Evolutionary conservation across 2,888 invertebrate genomes (phyloP).

Genomic region (Trissolcus japonicus): DNA sequence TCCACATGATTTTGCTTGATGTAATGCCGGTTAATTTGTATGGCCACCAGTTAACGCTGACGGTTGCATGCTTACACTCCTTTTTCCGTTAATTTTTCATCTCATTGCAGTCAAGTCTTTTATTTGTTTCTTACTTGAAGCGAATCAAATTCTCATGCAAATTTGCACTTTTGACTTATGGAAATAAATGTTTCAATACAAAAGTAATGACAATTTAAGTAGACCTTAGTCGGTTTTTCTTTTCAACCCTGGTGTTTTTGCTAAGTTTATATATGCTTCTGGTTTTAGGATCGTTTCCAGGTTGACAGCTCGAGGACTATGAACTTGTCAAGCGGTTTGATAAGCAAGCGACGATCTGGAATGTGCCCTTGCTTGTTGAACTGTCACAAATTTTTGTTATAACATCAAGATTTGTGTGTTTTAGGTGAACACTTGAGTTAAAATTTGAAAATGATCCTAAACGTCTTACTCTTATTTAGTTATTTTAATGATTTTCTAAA

Average conservation of each 20-base stretch:
- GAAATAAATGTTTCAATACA: constrained; percentile 40
- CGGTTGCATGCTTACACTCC: constrained; percentile 55
- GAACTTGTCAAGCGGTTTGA: background rate
- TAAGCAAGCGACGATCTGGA: background rate
- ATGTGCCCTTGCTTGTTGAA: background rate
- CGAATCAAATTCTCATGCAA: constrained; percentile 40
- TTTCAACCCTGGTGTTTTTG: constrained; percentile 58
- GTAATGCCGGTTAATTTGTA: constrained; percentile 9
- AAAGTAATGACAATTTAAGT: constrained; percentile 16
- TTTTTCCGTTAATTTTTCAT: constrained; percentile 27
- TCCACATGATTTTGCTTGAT: background rate
- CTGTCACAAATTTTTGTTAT: background rate
- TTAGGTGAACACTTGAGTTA: constrained; percentile 36
- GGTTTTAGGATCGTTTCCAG: constrained; percentile 59
- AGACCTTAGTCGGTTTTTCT: constrained; percentile 35
- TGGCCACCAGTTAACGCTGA: constrained; percentile 55
- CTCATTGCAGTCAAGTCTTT: constrained; percentile 15
- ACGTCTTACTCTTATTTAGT: constrained; percentile 13
- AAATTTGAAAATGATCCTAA: constrained; percentile 57
- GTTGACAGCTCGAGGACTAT: constrained; percentile 52
- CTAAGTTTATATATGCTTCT: constrained; percentile 55
- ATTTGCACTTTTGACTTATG: constrained; percentile 57
- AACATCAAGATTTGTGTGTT: constrained; percentile 20
- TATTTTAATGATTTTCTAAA: too few relatives aligned
- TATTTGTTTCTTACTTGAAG: constrained; percentile 8